Evolutionary conservation across 1,140 invertebrate genomes (phyloP).

Genomic region (Bombus waltoni): DNA sequence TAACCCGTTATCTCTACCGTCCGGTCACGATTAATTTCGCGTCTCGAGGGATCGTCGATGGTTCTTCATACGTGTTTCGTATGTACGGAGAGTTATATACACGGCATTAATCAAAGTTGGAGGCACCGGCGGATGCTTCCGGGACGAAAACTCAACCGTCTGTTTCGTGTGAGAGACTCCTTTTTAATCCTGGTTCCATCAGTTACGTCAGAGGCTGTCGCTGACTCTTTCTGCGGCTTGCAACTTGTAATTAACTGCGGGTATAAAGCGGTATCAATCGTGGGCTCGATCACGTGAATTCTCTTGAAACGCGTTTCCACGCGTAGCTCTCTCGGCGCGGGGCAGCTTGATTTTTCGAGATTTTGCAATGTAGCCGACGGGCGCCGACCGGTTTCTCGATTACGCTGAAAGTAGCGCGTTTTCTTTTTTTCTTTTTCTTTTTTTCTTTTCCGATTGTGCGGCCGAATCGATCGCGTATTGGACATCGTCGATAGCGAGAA

Average conservation of each 20-base stretch:
- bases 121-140: not conserved
- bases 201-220: not conserved
- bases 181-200: not conserved
- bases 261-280: not conserved
- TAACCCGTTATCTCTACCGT: slow-evolving; percentile 72
- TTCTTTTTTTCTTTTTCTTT: slow-evolving; percentile 46
- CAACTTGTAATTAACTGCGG: not conserved
- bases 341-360: slow-evolving; percentile 57
- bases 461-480: slow-evolving; percentile 44
- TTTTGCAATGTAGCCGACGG: slow-evolving; percentile 53
- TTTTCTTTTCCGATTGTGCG: slow-evolving; percentile 37
- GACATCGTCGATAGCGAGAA: not conserved
- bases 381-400: slow-evolving; percentile 58
- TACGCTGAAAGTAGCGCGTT: slow-evolving; percentile 56
- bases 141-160: slow-evolving; percentile 16
- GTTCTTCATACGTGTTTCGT: slow-evolving; percentile 42
- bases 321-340: not conserved
- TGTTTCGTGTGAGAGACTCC: not conserved
- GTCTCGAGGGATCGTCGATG: slow-evolving; percentile 53
- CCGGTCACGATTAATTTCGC: slow-evolving; percentile 74
- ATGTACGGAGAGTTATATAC: not conserved
- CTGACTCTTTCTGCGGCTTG: not conserved
- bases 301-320: slow-evolving; percentile 14
- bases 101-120: slow-evolving; percentile 53
- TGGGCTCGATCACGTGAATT: slow-evolving; percentile 6